A percentile compares a stretch with the other conserved stretches of the same genome.
phyloP scores from a whole-genome alignment of 2,888 invertebrate species.

The Ligdia adustata region DNA sequence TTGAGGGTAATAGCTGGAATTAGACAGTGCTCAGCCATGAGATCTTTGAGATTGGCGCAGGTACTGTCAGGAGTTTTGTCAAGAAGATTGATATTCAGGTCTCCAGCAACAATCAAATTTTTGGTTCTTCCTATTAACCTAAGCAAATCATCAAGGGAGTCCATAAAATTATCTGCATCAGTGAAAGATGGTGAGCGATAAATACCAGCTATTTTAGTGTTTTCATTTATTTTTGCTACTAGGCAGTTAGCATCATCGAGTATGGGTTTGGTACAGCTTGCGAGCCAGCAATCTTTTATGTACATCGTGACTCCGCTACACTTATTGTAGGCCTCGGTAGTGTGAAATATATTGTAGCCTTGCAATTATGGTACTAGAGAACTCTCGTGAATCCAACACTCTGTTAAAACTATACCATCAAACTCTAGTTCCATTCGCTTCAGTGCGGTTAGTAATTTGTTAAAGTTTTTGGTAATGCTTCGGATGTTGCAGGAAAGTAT shows the following conservation, averaged over 20 bases:
- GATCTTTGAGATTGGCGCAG: no score
- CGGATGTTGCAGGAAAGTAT: not conserved
- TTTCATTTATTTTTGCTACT: not conserved
- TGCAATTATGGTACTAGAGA: not conserved
- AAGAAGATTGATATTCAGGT: no score
- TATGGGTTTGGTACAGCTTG: not conserved
- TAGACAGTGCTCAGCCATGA: no score
- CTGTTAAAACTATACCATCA: not conserved
- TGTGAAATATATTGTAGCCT: no score
- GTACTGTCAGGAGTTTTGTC: no score
- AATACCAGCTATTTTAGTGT: not conserved
- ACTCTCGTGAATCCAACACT: not conserved
- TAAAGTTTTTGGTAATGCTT: not conserved
- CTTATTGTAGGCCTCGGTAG: no score
- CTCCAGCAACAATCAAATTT: no score
- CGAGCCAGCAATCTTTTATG: not conserved
- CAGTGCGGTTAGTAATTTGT: not conserved
- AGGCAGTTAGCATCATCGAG: constrained; percentile 5
- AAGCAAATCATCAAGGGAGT: no score
- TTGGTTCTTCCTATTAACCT: no score
- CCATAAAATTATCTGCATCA: no score
- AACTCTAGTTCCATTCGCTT: not conserved
- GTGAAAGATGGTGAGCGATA: no score
- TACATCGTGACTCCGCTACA: constrained; percentile 3
- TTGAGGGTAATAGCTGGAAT: no score